Conservation (phyloP, 2,113 vertebrate species). For the Prinia subflava region DNA sequence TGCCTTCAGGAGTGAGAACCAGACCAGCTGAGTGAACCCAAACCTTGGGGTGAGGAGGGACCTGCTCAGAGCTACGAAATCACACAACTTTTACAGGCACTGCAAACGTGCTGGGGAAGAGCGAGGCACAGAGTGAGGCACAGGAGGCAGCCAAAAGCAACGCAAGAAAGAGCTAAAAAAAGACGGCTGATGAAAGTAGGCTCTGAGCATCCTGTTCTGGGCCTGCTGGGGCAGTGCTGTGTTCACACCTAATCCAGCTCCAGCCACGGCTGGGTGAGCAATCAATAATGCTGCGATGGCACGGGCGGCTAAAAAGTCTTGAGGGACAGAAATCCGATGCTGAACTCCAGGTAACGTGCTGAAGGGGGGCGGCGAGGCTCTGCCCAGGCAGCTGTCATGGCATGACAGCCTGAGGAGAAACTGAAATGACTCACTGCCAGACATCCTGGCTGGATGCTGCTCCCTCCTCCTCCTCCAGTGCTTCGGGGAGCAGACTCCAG, state of each 20-base stretch:
- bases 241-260: constrained; percentile 52
- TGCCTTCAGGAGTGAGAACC: neutral
- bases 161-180: neutral
- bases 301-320: constrained; percentile 45
- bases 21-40: neutral
- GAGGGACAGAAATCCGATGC: constrained; percentile 43
- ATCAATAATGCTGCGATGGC: constrained; percentile 7
- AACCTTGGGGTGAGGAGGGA: neutral
- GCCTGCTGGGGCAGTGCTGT: neutral
- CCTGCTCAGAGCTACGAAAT: accelerated
- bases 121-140: accelerated
- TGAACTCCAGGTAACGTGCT: neutral
- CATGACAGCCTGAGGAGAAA: neutral
- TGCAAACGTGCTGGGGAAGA: too few species aligned
- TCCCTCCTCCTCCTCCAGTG: neutral
- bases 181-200: accelerated
- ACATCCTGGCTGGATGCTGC: constrained; percentile 4
- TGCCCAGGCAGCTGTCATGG: constrained; percentile 14
- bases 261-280: constrained; percentile 12
- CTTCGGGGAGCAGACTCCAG: neutral
- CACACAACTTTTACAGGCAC: neutral
- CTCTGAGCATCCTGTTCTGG: neutral
- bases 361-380: constrained; percentile 8
- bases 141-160: neutral
- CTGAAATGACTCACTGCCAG: neutral